Evolutionary conservation across 2,113 vertebrate genomes (phyloP), one percentile per base, ranked within the genome.

Genomic region (Lampris megalopsis): DNA sequence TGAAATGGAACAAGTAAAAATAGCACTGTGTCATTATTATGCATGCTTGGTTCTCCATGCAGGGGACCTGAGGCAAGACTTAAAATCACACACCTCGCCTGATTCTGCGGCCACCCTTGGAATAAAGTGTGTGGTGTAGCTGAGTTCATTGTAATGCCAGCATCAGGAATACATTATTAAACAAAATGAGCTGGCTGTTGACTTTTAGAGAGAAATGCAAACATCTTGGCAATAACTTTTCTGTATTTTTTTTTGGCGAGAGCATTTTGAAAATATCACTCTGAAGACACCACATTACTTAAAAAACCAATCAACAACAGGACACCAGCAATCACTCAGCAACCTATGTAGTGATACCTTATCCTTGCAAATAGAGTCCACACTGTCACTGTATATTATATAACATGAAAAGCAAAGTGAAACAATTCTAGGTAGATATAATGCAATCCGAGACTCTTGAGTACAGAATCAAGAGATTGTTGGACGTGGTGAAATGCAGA

Each of bases 131-230:
- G 10, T 11, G n/a, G 56, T 68, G 56, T 58, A 57, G 59, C 38
- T 72, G n/a, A 59, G 53, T 77, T 84, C 81, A 72, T 67, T 80
- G 74, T 77, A 61, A 66, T 3, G 69, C 79, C 71, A 85, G 77
- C 82, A 82, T 84, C 71, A 82, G 79, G 83, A 88, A 88, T 68
- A 67, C 36, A 89, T 90, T 88, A 89, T 64, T 59, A 35, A 90
- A 86, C 87, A 90, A 86, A 88, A 66, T 38, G 48, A 47, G 52
- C 11, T 2, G 50, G 36, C 41, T 56, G 43, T 36, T 50, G 49
- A 52, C 62, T 47, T 68, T 61, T 24, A 60, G 65, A 73, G 11
- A 73, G 56, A 48, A 87, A 89, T 68, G 80, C 82, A 86, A 86
- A 91, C 84, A 50, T 48, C 66, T 73, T 41, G 6, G 68, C 77